Evolutionary conservation across 2,113 vertebrate genomes (phyloP), one percentile per base, ranked within the genome.

Genomic region (Rhinolophus ferrumequinum): DNA sequence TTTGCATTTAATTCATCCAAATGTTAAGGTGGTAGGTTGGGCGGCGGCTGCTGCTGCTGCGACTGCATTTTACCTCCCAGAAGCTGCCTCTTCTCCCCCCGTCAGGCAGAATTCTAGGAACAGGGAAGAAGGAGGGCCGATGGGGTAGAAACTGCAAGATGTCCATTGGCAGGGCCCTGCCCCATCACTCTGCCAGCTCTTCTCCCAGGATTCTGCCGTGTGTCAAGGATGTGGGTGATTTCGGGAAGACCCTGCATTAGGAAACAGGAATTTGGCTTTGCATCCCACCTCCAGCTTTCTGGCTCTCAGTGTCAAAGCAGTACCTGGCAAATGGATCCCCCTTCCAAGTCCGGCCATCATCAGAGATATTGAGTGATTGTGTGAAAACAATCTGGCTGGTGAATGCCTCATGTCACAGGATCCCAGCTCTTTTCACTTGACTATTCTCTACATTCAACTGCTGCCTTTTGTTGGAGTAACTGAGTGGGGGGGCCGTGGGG

Each of bases 401-500:
- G 94, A 97, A 94, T 77, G 86, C 83, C 72, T 13, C 12, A 0
- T 81, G 96, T 96, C 94, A 97, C 79, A 56, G 95, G 97, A 90
- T 95, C 93, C 80, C 14, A 0, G 87, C 86, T 72, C 89, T 97
- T 95, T 94, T 93, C 96, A 76, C 93, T 88, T 85, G 92, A 97
- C 94, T 97, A 82, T 94, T 83, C 88, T 91, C 93, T 26, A 19
- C 88, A 67, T 96, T 93, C 86, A 93, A 73, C 75, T 58, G 95
- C 91, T 81, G 89, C 92, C 96, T 97, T 97, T 97, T 97, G 96
- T 97, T 81, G 90, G 52, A 28, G 92, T 84, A 50, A 81, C 93
- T 14, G 85, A 91, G 80, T 3, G 16, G 69, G 67, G 83, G 88
- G 66, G 52, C 90, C 10, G 19, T 8, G 44, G 60, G 92, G 64